A percentile compares a stretch with the other conserved stretches of the same genome.
phyloP scores from a whole-genome alignment of 2,797 vertebrate species.

The Halcyon leucocephala region DNA sequence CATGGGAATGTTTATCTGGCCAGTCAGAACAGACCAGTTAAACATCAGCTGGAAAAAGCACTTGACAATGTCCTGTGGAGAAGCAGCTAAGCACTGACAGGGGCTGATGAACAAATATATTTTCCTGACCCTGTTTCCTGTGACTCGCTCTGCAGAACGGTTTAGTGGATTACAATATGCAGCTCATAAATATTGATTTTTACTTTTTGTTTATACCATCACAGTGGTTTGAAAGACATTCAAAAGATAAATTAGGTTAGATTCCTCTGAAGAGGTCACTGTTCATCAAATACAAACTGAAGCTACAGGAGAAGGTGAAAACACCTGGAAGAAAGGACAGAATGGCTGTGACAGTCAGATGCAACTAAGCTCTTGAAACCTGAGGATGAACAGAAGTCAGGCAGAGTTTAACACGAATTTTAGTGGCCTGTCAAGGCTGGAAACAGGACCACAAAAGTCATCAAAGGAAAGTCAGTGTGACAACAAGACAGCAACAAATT shows the following conservation, averaged over 20 bases:
- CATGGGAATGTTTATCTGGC: constrained; percentile 49
- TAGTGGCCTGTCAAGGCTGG: not conserved
- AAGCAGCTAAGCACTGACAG: constrained; percentile 35
- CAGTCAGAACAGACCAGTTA: constrained; percentile 8
- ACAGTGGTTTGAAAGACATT: not conserved
- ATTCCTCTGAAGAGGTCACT: not conserved
- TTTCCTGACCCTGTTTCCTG: constrained; percentile 2
- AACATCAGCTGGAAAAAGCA: constrained; percentile 50
- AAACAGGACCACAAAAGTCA: not conserved
- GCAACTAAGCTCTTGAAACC: not conserved
- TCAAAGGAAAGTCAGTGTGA: not conserved
- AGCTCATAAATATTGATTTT: not conserved
- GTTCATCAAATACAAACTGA: not conserved
- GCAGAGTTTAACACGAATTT: not conserved
- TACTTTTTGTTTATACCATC: not conserved
- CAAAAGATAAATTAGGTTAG: not conserved
- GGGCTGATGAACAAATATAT: constrained; percentile 13
- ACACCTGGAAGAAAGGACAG: not conserved
- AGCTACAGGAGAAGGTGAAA: not conserved
- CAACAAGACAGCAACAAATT: not conserved
- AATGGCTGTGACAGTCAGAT: not conserved
- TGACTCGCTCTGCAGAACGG: not conserved
- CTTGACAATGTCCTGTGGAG: constrained; percentile 32
- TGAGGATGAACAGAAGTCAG: not conserved
- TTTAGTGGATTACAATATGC: not conserved